Conservation (phyloP, 2,797 vertebrate species). For the Linurgus olivaceus region DNA sequence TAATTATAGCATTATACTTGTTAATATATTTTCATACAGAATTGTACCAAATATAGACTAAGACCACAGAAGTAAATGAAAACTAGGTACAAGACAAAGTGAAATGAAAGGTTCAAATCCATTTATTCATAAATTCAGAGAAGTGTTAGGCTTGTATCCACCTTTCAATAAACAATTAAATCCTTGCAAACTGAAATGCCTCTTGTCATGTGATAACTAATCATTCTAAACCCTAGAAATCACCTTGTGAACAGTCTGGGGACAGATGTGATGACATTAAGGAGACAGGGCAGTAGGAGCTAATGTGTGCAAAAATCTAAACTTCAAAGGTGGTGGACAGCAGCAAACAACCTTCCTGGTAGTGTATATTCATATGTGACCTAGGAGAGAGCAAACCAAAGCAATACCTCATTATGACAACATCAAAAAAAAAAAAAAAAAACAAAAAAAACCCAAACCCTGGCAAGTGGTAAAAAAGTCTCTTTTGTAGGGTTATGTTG, state of each 20-base stretch:
- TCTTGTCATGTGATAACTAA: not conserved
- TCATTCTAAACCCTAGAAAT: not conserved
- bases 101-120: not conserved
- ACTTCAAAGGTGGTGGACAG: not conserved
- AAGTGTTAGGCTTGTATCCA: not conserved
- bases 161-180: not conserved
- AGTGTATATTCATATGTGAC: not conserved
- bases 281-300: not conserved
- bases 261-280: not conserved
- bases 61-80: not conserved
- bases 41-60: not conserved
- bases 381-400: not conserved
- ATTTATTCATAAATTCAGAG: not conserved
- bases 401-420: not conserved
- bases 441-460: no score
- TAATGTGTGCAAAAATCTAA: accelerated
- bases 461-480: not conserved
- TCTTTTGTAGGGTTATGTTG: not conserved
- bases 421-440: not conserved
- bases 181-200: not conserved
- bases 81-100: not conserved
- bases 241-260: not conserved
- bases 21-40: not conserved
- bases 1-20: not conserved
- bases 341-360: not conserved